Percentiles rank a stretch among this genome's conserved stretches.
These are phyloP conservation scores for Phycodurus eques DNA, from an alignment of 2,113 vertebrate genomes.

Conservation along the genomic window DNA sequence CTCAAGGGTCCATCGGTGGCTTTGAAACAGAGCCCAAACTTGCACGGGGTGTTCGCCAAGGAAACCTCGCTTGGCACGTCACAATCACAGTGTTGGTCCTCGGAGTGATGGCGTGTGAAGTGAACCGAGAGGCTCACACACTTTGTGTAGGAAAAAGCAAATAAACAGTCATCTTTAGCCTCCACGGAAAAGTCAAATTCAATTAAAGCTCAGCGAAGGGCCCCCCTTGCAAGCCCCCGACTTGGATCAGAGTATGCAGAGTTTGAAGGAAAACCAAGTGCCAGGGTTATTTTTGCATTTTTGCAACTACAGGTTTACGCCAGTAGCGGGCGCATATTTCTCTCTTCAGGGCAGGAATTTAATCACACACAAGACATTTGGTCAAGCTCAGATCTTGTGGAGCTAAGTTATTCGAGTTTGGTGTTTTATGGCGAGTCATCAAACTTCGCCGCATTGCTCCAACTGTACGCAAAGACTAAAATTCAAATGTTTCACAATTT, in stretches of 20 bases:
- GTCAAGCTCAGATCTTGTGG: too few relatives aligned
- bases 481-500: background rate
- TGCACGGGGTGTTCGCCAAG: background rate
- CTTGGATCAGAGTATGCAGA: background rate
- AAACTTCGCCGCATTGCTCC: background rate
- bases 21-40: constrained; percentile 1
- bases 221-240: background rate
- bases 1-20: constrained; percentile 1
- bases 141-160: background rate
- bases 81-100: background rate
- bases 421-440: too few relatives aligned
- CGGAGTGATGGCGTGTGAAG: background rate
- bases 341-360: too few relatives aligned
- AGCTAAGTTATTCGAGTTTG: too few relatives aligned
- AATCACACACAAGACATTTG: too few relatives aligned
- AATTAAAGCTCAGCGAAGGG: background rate
- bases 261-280: background rate
- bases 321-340: too few relatives aligned
- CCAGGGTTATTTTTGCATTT: too few relatives aligned
- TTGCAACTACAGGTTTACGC: too few relatives aligned
- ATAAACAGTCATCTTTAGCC: background rate
- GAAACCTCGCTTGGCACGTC: background rate
- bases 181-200: constrained; percentile 4
- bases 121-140: constrained; percentile 1
- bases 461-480: background rate